Evolutionary conservation across 1,140 invertebrate genomes (phyloP).

Genomic region (Asobara japonica): DNA sequence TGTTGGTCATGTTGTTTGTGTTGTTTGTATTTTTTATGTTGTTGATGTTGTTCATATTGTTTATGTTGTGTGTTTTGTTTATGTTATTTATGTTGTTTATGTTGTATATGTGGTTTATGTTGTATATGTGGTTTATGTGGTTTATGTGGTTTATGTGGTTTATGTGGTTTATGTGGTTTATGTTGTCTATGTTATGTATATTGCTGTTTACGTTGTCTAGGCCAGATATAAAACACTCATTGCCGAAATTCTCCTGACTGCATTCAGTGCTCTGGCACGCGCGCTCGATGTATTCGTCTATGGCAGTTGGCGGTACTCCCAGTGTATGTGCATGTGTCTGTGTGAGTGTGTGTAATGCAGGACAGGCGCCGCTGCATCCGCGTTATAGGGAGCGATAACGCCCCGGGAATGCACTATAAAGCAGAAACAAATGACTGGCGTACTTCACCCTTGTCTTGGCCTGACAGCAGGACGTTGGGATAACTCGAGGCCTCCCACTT

Average conservation of each 20-base stretch:
- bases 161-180: no score
- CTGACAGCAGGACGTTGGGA: conserved; percentile 25
- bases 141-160: no score
- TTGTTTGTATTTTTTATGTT: no score
- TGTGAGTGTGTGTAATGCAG: conserved; percentile 7
- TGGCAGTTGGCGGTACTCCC: not conserved
- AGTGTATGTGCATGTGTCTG: not conserved
- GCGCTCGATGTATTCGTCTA: conserved; percentile 29
- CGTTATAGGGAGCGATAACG: conserved; percentile 35
- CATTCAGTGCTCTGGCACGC: conserved; percentile 25
- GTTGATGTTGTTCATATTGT: no score
- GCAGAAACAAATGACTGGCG: conserved; percentile 40
- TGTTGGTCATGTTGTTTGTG: no score
- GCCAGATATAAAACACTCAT: not conserved
- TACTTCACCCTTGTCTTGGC: conserved; percentile 38
- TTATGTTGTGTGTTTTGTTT: no score
- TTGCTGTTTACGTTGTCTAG: no score
- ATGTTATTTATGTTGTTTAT: no score
- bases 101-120: no score
- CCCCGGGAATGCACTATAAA: conserved; percentile 37
- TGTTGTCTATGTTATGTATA: not conserved
- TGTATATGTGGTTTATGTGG: no score
- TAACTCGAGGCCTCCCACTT: conserved; percentile 23
- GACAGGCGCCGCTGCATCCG: conserved; percentile 15
- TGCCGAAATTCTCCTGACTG: not conserved